Conservation (phyloP, 1,140 invertebrate species). For the Habropoda laboriosa region DNA sequence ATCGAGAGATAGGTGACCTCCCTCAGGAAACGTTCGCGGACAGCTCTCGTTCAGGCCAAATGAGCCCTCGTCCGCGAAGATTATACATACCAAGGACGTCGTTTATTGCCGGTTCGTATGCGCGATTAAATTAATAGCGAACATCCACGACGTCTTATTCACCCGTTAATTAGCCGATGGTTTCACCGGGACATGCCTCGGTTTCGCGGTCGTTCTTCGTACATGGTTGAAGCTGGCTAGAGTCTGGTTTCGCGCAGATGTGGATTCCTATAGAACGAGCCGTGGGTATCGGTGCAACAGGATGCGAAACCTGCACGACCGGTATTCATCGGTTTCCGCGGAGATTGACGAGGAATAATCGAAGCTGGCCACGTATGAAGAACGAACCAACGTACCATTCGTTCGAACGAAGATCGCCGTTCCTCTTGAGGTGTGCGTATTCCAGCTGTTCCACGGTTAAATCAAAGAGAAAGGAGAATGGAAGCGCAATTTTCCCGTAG, state of each 20-base stretch:
- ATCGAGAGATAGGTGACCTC: neutral
- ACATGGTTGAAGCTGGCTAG: no score
- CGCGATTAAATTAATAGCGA: slow-evolving; percentile 3
- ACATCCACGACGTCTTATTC: neutral
- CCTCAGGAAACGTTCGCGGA: neutral
- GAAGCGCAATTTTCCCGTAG: slow-evolving; percentile 21
- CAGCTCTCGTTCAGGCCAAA: neutral
- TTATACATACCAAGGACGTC: neutral
- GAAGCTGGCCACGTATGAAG: neutral
- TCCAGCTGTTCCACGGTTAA: neutral
- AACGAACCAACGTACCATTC: neutral
- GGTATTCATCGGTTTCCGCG: slow-evolving; percentile 32
- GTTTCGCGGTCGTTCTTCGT: neutral
- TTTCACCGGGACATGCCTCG: neutral
- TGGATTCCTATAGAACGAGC: neutral
- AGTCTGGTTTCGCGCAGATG: neutral
- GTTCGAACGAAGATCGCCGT: neutral
- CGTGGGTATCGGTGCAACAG: no score
- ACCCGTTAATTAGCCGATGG: neutral
- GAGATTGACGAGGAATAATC: slow-evolving; percentile 31
- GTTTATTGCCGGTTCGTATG: no score
- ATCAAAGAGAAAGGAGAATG: no score
- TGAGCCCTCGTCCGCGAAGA: neutral
- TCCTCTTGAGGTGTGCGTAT: no score
- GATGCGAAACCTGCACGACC: slow-evolving; percentile 50